Conservation (phyloP, 2,113 vertebrate genomes). For the Solenodon paradoxus region DNA sequence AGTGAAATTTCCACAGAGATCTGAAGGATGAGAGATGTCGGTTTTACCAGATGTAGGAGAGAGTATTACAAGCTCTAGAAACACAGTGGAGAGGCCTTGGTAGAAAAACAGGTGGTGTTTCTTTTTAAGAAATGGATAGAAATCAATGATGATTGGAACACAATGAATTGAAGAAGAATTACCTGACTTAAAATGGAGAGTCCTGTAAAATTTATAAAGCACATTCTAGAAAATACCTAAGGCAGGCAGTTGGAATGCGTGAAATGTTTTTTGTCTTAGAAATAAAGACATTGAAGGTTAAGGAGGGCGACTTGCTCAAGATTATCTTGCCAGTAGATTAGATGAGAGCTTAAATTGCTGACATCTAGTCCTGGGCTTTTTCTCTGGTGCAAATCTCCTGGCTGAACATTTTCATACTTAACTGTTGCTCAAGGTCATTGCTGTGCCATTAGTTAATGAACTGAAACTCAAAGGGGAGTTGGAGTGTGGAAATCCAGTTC, state of each 20-base stretch:
- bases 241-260: neutral
- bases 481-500: neutral
- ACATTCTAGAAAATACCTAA: neutral
- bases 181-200: neutral
- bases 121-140: neutral
- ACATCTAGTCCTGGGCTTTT: neutral
- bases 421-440: neutral
- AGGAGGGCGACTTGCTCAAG: neutral
- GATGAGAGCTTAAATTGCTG: neutral
- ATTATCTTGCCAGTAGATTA: neutral
- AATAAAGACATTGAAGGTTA: neutral
- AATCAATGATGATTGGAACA: neutral
- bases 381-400: neutral
- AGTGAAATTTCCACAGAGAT: neutral
- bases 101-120: neutral
- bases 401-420: neutral
- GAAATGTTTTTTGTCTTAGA: neutral
- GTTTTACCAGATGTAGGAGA: neutral
- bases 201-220: neutral
- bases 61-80: neutral
- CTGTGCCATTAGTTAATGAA: neutral
- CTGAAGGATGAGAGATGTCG: neutral
- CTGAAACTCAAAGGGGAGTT: neutral
- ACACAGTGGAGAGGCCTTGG: neutral
- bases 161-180: neutral